A percentile compares a stretch with the other conserved stretches of the same genome.
Conservation (phyloP, 2,888 invertebrate genomes). For the Eupithecia subumbrata region DNA sequence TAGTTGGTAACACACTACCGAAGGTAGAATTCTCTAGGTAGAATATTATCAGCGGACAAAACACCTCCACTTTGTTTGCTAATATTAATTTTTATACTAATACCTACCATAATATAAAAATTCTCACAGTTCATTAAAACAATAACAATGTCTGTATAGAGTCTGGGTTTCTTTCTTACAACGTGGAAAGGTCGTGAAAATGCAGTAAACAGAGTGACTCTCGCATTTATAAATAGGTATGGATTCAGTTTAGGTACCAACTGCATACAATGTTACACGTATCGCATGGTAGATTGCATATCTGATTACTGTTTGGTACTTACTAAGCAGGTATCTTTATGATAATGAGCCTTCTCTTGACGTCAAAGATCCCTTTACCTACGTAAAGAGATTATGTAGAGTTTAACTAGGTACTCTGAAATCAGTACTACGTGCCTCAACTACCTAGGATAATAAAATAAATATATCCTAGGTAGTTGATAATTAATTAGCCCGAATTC, state of each 20-base stretch:
- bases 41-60: neutral
- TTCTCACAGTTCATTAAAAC: neutral
- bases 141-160: neutral
- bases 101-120: neutral
- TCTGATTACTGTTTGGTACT: slow-evolving; percentile 8
- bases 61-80: neutral
- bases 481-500: too few relatives aligned
- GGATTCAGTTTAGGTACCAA: slow-evolving; percentile 1
- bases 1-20: neutral
- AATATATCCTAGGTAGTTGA: too few relatives aligned
- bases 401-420: neutral
- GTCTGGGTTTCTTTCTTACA: neutral
- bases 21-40: neutral
- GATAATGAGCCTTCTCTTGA: neutral
- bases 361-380: slow-evolving; percentile 2
- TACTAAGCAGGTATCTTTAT: neutral
- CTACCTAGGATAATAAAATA: neutral
- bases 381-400: neutral
- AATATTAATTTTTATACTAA: too few relatives aligned
- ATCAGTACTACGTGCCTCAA: neutral
- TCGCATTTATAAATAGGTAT: neutral
- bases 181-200: neutral
- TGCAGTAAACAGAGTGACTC: slow-evolving; percentile 1
- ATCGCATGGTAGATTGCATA: slow-evolving; percentile 2
- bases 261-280: neutral